Base-by-base conservation (phyloP, 2,113 vertebrate genomes). In the Agapornis roseicollis region DNA sequence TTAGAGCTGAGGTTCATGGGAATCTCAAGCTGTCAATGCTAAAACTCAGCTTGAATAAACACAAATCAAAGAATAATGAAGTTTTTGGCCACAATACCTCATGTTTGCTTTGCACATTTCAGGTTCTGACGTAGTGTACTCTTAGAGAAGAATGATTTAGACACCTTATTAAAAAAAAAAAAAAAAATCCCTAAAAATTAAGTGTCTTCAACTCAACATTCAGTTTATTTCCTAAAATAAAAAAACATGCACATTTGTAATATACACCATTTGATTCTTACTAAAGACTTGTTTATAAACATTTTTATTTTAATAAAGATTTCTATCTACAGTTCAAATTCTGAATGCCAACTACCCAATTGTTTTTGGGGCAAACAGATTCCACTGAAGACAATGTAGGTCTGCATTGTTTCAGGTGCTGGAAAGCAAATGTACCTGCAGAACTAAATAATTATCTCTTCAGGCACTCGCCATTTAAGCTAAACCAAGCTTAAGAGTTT, bases 191-290 rank as follows among this genome's bases (percentile, higher is more conserved):
- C 41, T 69, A n/a, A 44, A 50, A 93, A 44, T 53, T 44, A 11
- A 53, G 0, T 41, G 80, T 64, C 23, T 87, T 91, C 23, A 93
- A 73, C 87, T 91, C 23, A 93, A 73, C 14, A 20, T 58, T 86
- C n/a, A 76, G 50, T 97, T 96, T 96, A 96, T 94, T 96, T 93
- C 78, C 69, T 71, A 93, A 90, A 96, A 74, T 83, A 93, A 93
- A 93, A 44, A 78, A 85, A 19, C 84, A 93, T 27, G 49, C 80
- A 71, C 41, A 79, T 76, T 71, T 92, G 24, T 89, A 90, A 90
- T 93, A 85, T 90, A 93, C 55, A 96, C 6, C 1, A 49, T 76
- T 44, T 93, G 46, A 92, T 73, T 93, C 49, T 89, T 94, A 91
- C 22, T 53, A 89, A 94, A 88, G 22, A 89, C 52, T 72, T 11